Percentiles rank a stretch among this genome's conserved stretches.
These are phyloP conservation scores for Chymomyza caudatula DNA, from an alignment of 2,888 invertebrate species.

Conservation along the genomic window DNA sequence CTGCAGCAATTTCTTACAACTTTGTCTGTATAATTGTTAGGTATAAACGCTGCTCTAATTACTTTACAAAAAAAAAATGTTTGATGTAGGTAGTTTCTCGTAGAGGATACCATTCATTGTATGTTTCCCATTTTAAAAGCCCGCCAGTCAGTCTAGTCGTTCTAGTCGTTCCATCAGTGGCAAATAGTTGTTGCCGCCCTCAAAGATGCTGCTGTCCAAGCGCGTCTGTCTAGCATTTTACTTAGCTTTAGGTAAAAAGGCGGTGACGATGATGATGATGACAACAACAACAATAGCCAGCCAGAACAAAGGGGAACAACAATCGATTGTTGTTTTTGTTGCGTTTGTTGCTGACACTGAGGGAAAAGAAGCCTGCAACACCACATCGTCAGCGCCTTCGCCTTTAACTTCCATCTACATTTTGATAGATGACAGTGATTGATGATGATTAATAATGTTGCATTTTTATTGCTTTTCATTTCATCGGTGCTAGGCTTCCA, in stretches of 20 bases:
- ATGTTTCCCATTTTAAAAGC: too few relatives aligned
- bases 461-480: conserved; percentile 76
- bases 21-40: too few relatives aligned
- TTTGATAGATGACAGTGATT: conserved; percentile 77
- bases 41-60: too few relatives aligned
- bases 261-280: conserved; percentile 48
- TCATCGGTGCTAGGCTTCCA: neutral
- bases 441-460: conserved; percentile 78
- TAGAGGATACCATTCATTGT: neutral
- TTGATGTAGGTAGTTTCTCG: neutral
- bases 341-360: neutral
- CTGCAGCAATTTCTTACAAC: too few relatives aligned
- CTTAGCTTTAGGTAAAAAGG: conserved; percentile 35
- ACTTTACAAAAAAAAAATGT: too few relatives aligned
- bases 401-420: conserved; percentile 32
- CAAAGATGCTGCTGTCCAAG: neutral
- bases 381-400: conserved; percentile 21
- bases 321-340: neutral
- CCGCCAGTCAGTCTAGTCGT: too few relatives aligned
- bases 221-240: neutral
- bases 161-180: neutral
- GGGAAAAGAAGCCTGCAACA: conserved; percentile 17
- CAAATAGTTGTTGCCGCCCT: neutral
- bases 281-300: conserved; percentile 11
- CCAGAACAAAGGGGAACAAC: conserved; percentile 14